Evolutionary conservation across 2,113 vertebrate species (phyloP), one percentile per base, ranked within the genome.

Genomic region (Hippolais icterina): DNA sequence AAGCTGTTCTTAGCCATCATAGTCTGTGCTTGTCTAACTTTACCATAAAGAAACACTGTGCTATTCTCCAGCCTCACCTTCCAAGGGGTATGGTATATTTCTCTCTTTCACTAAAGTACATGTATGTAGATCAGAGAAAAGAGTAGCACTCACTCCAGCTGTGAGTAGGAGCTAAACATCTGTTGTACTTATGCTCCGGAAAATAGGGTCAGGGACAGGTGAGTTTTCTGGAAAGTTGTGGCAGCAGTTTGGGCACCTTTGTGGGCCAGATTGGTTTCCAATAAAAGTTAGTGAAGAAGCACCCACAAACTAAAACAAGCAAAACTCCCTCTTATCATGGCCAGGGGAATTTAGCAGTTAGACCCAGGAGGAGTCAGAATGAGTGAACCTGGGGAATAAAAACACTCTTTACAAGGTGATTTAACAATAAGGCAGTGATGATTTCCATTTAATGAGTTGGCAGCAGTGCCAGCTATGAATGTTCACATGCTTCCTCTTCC

Each of bases 401-500:
- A 89, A 53, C 39, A 22, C 15, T 57, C 47, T 44, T 92, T 81
- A 60, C 60, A 94, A 94, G 89, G 86, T 93, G 86, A 25, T 90
- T 89, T 93, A 93, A 87, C 86, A 95, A 56, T 75, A 87, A 92
- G 56, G 47, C 68, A 78, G 47, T 16, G 87, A n/a, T 83, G 52
- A 81, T 90, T 95, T 90, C 27, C 28, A 37, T 77, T 82, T 95
- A 94, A 92, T 68, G 83, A 86, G 35, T 37, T 74, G 75, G 71
- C 76, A 90, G 64, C 33, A 35, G 15, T 66, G 35, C 46, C 75
- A 88, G 4, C 47, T 74, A 59, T 87, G 91, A 92, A 70, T 66
- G 74, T 80, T 93, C 89, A 94, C 5, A 15, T 90, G 88, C 35
- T 94, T 90, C 79, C 39, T 89, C 64, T 96, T 92, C 89, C 95